phyloP scores from a whole-genome alignment of 2,888 invertebrate genomes.

The Drosophila kuntzei region DNA sequence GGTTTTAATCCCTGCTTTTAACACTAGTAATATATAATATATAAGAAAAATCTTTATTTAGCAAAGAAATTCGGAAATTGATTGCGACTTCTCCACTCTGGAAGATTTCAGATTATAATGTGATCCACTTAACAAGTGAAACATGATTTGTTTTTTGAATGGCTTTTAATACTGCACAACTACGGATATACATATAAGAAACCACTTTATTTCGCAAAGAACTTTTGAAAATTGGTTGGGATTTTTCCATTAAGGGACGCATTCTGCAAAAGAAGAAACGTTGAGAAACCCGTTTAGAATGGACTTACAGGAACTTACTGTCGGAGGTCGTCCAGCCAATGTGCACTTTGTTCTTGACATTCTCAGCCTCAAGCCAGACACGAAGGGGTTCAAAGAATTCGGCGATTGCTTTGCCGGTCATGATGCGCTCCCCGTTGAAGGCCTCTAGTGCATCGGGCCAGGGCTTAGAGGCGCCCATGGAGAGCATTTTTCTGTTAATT shows the following conservation, averaged over 20 bases:
- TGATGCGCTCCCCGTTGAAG: constrained; percentile 91
- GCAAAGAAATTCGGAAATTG: neutral
- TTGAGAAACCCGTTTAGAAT: neutral
- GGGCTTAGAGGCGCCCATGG: constrained; percentile 90
- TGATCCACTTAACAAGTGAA: constrained; percentile 20
- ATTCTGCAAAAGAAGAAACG: constrained; percentile 52
- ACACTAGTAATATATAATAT: too few species aligned
- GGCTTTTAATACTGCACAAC: constrained; percentile 52
- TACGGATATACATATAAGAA: too few species aligned
- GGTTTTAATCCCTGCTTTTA: too few species aligned
- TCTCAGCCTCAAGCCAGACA: constrained; percentile 91
- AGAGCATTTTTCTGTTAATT: constrained; percentile 88
- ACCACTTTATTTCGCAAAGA: constrained; percentile 42
- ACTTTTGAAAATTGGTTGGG: constrained; percentile 11
- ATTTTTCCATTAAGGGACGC: constrained; percentile 40
- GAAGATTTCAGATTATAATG: constrained; percentile 53
- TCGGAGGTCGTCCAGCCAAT: constrained; percentile 88
- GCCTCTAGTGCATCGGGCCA: constrained; percentile 95
- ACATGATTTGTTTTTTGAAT: constrained; percentile 38
- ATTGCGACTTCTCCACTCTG: neutral
- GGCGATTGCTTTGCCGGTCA: constrained; percentile 91
- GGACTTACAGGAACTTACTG: constrained; percentile 71
- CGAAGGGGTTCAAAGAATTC: constrained; percentile 93
- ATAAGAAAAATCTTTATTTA: constrained; percentile 1
- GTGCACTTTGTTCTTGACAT: constrained; percentile 88